Evolutionary conservation across 2,113 vertebrate species (phyloP).

Genomic region (Corapipo altera): DNA sequence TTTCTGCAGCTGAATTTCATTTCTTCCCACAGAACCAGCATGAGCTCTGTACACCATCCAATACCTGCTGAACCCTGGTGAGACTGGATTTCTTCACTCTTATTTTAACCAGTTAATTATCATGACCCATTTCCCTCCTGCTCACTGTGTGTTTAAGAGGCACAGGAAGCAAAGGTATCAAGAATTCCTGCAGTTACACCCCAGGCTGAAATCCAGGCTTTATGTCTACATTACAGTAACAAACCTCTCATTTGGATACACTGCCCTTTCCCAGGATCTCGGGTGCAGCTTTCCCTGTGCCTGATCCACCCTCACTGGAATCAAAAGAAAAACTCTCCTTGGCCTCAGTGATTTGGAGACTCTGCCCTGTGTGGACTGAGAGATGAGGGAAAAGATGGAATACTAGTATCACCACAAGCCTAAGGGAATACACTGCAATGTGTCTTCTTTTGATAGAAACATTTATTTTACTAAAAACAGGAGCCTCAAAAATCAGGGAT

Average conservation of each 20-base stretch:
- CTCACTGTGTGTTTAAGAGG: not conserved
- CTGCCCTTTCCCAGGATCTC: slow-evolving; percentile 16
- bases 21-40: not conserved
- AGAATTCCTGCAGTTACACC: not conserved
- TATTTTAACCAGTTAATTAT: not conserved
- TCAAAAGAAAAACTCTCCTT: not conserved
- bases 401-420: not conserved
- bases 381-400: not conserved
- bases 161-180: not conserved
- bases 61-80: not conserved
- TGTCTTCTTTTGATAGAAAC: not conserved
- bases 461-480: not conserved
- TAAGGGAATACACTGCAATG: not conserved
- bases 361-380: not conserved
- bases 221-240: not conserved
- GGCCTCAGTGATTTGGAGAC: not conserved
- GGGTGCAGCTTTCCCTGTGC: not conserved
- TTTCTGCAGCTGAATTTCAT: slow-evolving; percentile 32
- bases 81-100: not conserved
- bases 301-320: not conserved
- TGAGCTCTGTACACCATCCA: not conserved
- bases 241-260: not conserved
- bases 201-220: not conserved
- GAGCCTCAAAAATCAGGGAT: not conserved
- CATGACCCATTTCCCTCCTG: not conserved